A percentile compares a stretch with the other conserved stretches of the same genome.
phyloP scores from a whole-genome alignment of 2,797 vertebrate species.

The Acanthornis magna region DNA sequence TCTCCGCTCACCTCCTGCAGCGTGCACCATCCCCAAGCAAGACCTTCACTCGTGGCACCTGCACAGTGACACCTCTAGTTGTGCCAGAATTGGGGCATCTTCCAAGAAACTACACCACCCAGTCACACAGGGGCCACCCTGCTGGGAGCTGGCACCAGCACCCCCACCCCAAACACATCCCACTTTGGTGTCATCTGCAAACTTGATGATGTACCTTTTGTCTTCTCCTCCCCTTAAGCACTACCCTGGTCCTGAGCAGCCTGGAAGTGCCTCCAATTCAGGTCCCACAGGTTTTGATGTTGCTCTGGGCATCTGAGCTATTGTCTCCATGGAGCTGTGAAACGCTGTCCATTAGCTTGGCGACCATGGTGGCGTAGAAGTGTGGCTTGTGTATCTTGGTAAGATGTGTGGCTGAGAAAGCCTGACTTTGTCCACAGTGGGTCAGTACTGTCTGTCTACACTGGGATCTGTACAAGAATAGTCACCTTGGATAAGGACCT shows the following conservation, averaged over 20 bases:
- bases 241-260: neutral
- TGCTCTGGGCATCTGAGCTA: neutral
- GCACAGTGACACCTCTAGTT: neutral
- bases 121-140: neutral
- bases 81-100: neutral
- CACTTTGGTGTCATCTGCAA: neutral
- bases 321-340: neutral
- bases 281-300: neutral
- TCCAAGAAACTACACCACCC: neutral
- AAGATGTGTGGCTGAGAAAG: neutral
- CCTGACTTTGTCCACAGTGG: neutral
- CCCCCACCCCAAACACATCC: neutral
- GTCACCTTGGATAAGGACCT: neutral
- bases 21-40: accelerated
- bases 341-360: neutral
- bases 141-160: neutral
- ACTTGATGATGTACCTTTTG: neutral
- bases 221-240: neutral
- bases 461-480: neutral
- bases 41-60: neutral
- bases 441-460: neutral
- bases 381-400: neutral
- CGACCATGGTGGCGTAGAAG: neutral
- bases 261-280: neutral
- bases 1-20: neutral